These are phyloP conservation scores for Porites divaricata DNA, from an alignment of 92 coral and sea anemone genomes.

Conservation along the genomic window DNA sequence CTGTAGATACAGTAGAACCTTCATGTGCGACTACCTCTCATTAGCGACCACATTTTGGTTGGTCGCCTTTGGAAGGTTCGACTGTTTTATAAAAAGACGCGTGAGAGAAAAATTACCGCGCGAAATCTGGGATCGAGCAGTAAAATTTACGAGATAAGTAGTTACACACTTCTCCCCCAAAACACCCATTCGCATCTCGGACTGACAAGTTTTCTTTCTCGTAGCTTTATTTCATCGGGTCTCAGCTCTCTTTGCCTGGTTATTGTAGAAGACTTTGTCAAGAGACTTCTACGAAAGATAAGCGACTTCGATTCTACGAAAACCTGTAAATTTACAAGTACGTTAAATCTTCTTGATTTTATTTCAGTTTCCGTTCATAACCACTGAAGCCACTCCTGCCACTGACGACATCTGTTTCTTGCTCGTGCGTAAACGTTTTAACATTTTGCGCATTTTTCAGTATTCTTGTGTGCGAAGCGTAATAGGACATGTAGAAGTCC, in stretches of 20 bases:
- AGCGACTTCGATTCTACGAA: conserved; percentile 61
- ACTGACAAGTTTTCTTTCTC: background rate
- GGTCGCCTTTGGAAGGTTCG: too few relatives aligned
- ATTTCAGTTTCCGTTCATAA: background rate
- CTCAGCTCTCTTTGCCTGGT: conserved; percentile 61
- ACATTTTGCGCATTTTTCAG: too few relatives aligned
- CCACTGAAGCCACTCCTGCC: background rate
- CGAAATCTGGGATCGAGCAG: background rate
- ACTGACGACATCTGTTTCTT: too few relatives aligned
- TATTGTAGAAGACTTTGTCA: conserved; percentile 68
- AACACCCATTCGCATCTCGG: background rate
- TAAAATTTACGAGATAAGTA: background rate
- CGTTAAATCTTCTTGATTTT: conserved; percentile 10
- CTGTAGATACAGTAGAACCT: too few relatives aligned
- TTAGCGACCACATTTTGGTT: too few relatives aligned
- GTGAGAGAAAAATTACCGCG: too few relatives aligned
- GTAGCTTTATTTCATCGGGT: conserved; percentile 71
- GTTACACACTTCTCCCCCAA: background rate
- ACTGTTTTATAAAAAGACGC: too few relatives aligned
- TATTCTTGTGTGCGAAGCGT: too few relatives aligned
- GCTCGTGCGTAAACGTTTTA: too few relatives aligned
- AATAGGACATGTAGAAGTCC: too few relatives aligned
- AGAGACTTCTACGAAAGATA: conserved; percentile 44
- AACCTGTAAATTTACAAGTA: conserved; percentile 58
- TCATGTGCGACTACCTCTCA: too few relatives aligned